Conservation (phyloP, 1,140 invertebrate genomes). For the Eumaeus atala region DNA sequence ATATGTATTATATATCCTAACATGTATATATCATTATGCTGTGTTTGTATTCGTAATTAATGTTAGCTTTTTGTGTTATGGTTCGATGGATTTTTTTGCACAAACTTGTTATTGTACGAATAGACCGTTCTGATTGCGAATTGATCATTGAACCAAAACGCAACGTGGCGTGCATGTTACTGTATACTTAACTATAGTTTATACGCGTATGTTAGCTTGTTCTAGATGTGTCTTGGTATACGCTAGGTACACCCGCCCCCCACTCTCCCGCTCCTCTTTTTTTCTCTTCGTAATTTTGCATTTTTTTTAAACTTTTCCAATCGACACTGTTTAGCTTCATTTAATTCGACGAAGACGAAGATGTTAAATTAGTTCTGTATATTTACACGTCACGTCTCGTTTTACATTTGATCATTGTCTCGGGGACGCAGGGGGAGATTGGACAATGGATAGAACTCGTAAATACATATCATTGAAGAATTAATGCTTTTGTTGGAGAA, state of each 20-base stretch:
- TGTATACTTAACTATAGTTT: conserved; percentile 66
- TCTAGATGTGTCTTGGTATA: conserved; percentile 64
- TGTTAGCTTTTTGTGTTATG: conserved; percentile 72
- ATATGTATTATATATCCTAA: conserved; percentile 71
- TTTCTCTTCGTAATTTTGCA: conserved; percentile 38
- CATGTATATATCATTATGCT: conserved; percentile 73
- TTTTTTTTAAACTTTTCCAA: conserved; percentile 21
- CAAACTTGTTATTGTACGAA: conserved; percentile 21
- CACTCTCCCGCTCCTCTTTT: conserved; percentile 49
- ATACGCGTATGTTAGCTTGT: conserved; percentile 66
- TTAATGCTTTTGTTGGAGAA: conserved; percentile 58
- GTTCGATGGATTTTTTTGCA: conserved; percentile 41
- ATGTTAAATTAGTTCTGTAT: conserved; percentile 1
- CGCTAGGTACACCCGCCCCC: conserved; percentile 58
- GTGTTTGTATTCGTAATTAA: conserved; percentile 69
- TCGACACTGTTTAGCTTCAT: conserved; percentile 1
- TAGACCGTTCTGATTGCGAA: conserved; percentile 37
- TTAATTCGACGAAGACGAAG: background rate
- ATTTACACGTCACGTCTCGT: conserved; percentile 30
- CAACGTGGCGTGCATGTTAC: conserved; percentile 69
- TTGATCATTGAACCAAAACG: conserved; percentile 70
- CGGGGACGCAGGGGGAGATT: conserved; percentile 51
- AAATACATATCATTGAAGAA: conserved; percentile 46
- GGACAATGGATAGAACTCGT: conserved; percentile 51
- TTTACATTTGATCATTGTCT: conserved; percentile 60